Percentiles rank a stretch among this genome's conserved stretches.
Evolutionary conservation across 1,140 invertebrate genomes (phyloP).

Genomic region (Apis laboriosa): DNA sequence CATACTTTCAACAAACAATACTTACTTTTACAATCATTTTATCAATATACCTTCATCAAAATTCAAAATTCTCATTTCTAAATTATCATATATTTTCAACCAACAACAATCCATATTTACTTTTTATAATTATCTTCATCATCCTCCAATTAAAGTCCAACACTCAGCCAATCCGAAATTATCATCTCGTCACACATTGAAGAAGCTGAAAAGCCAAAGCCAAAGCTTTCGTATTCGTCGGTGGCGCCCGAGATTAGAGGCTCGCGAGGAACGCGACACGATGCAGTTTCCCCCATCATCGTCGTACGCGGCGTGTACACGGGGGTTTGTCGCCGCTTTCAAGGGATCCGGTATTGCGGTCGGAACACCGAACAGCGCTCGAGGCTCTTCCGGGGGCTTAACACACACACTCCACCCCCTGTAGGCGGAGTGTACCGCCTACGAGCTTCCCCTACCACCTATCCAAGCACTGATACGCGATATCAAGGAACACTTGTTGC

Average conservation of each 20-base stretch:
- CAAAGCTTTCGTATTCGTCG: not conserved
- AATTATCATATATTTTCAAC: too few species aligned
- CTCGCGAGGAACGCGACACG: conserved; percentile 32
- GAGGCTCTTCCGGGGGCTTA: conserved; percentile 63
- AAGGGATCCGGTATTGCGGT: conserved; percentile 29
- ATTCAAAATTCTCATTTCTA: too few species aligned
- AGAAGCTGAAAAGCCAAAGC: too few species aligned
- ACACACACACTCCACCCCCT: conserved; percentile 73
- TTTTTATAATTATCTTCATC: too few species aligned
- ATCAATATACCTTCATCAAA: too few species aligned
- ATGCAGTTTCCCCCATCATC: conserved; percentile 5
- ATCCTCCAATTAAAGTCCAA: too few species aligned
- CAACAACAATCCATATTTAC: too few species aligned
- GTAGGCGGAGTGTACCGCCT: conserved; percentile 71
- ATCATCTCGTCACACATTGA: too few species aligned
- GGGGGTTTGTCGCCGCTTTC: conserved; percentile 29
- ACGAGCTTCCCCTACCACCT: conserved; percentile 63
- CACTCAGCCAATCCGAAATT: too few species aligned
- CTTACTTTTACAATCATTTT: too few species aligned
- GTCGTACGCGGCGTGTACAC: not conserved
- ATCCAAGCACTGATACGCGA: conserved; percentile 76
- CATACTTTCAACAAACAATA: too few species aligned
- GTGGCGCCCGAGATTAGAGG: conserved; percentile 7
- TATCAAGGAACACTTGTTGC: conserved; percentile 81
- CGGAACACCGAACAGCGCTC: conserved; percentile 31